phyloP scores from a whole-genome alignment of 2,888 invertebrate genomes.

The Didymodactylos carnosus region DNA sequence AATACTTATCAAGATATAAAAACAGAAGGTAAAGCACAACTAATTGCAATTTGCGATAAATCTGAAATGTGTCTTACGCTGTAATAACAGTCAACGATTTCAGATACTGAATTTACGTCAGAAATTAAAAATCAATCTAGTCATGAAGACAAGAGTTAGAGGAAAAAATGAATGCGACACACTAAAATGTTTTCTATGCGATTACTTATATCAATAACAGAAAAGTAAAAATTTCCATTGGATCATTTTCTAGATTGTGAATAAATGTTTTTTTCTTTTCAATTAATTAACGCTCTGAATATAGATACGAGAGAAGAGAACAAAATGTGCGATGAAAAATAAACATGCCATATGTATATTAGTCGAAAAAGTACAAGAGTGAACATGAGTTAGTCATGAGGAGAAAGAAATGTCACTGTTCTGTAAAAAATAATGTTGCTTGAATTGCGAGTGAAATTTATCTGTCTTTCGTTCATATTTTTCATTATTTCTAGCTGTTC shows the following conservation, averaged over 20 bases:
- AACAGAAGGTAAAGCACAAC: neutral
- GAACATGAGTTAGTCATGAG: too few relatives aligned
- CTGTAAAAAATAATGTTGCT: too few relatives aligned
- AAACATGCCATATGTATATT: too few relatives aligned
- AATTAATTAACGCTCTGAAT: too few relatives aligned
- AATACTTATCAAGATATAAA: too few relatives aligned
- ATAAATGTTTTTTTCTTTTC: neutral
- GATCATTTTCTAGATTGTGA: neutral
- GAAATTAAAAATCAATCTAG: neutral
- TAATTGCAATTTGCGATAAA: neutral
- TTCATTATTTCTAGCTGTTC: too few relatives aligned
- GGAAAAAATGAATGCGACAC: neutral
- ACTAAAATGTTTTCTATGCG: neutral
- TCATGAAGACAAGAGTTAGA: neutral
- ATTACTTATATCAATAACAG: neutral
- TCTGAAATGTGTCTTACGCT: neutral
- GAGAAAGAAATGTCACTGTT: too few relatives aligned
- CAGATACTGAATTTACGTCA: neutral
- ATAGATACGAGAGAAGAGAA: too few relatives aligned
- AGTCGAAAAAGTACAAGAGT: too few relatives aligned
- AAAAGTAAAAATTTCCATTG: neutral
- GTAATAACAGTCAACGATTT: neutral
- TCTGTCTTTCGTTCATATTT: too few relatives aligned
- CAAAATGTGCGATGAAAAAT: too few relatives aligned
- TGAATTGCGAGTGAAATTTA: too few relatives aligned